These are phyloP conservation scores for Diadegma fenestrale DNA, from an alignment of 2,888 invertebrate genomes.

Conservation along the genomic window DNA sequence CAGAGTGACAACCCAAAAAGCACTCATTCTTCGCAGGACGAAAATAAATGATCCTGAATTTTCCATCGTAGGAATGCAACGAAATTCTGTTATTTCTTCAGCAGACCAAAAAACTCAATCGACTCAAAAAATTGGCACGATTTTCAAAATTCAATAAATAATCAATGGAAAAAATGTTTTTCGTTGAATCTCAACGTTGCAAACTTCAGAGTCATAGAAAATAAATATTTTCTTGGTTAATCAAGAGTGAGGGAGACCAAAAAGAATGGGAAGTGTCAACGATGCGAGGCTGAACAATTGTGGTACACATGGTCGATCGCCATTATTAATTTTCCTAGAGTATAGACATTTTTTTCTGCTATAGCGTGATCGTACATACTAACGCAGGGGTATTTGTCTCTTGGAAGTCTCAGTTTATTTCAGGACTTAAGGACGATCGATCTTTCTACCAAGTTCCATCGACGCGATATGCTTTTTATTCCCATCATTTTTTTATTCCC, in stretches of 20 bases:
- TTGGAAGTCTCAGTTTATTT: not conserved
- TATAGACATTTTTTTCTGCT: constrained; percentile 11
- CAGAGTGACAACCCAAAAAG: not conserved
- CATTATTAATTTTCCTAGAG: not conserved
- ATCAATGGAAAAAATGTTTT: too few relatives aligned
- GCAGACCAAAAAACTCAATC: too few relatives aligned
- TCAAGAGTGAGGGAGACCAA: not conserved
- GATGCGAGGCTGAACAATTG: not conserved
- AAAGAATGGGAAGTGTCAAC: not conserved
- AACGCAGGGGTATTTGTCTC: constrained; percentile 35
- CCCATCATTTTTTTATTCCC: not conserved
- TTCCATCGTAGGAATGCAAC: too few relatives aligned
- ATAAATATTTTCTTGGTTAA: not conserved
- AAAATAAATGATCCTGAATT: too few relatives aligned
- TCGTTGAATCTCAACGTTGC: too few relatives aligned
- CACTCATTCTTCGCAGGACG: not conserved
- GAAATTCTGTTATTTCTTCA: too few relatives aligned
- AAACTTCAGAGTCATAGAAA: too few relatives aligned
- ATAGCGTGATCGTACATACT: constrained; percentile 18
- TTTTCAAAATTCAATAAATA: too few relatives aligned
- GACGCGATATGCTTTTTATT: constrained; percentile 32
- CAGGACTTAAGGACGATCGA: not conserved
- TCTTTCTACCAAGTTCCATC: constrained; percentile 1
- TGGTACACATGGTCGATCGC: not conserved
- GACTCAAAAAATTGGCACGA: too few relatives aligned